These are phyloP conservation scores for Kryptolebias marmoratus DNA, from an alignment of 2,113 vertebrate genomes.

Conservation along the genomic window DNA sequence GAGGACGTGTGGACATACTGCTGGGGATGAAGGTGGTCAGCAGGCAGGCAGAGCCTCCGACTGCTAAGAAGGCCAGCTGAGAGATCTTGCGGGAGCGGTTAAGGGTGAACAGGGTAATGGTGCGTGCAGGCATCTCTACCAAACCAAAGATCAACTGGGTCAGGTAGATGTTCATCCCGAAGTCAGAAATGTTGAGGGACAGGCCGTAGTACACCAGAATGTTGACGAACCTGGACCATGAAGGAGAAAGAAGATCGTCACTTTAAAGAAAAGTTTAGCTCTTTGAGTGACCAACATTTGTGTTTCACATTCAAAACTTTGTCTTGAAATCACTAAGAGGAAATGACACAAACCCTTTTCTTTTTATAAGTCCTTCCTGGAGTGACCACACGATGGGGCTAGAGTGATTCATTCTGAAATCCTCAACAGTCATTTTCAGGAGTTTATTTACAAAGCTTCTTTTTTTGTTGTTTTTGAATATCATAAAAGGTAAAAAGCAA, in stretches of 20 bases:
- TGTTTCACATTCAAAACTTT: too few relatives aligned
- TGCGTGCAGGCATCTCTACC: slow-evolving; percentile 82
- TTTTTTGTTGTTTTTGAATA: too few relatives aligned
- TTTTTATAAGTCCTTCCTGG: too few relatives aligned
- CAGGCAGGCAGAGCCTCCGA: slow-evolving; percentile 74
- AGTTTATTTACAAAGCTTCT: too few relatives aligned
- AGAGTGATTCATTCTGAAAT: too few relatives aligned
- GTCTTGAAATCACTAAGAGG: too few relatives aligned
- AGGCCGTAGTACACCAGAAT: slow-evolving; percentile 84
- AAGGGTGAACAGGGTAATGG: slow-evolving; percentile 76
- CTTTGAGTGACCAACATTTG: too few relatives aligned
- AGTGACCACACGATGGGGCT: too few relatives aligned
- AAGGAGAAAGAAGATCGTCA: neutral
- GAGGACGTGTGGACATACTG: slow-evolving; percentile 31
- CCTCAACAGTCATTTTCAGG: too few relatives aligned
- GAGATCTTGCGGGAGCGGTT: slow-evolving; percentile 68
- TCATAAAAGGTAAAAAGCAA: too few relatives aligned
- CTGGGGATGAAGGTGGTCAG: slow-evolving; percentile 71
- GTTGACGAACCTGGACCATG: slow-evolving; percentile 73
- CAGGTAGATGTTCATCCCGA: slow-evolving; percentile 84
- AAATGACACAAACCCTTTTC: too few relatives aligned
- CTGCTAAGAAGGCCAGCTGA: slow-evolving; percentile 68
- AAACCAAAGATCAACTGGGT: slow-evolving; percentile 80
- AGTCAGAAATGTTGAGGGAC: slow-evolving; percentile 75
- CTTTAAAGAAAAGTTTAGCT: neutral